phyloP scores from a whole-genome alignment of 2,113 vertebrate genomes.

The Pelmatolapia mariae region DNA sequence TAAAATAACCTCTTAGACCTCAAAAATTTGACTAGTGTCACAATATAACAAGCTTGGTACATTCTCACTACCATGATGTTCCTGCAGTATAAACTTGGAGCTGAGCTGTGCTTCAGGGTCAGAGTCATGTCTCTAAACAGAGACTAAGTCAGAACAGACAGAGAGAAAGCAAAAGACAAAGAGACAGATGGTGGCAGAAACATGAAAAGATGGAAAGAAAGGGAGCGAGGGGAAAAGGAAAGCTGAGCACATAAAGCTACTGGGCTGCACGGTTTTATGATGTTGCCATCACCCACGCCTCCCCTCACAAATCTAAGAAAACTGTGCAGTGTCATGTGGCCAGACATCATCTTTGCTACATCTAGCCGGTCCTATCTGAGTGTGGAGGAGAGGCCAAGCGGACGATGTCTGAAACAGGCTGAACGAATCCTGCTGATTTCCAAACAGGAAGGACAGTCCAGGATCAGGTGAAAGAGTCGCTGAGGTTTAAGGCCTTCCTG shows the following conservation, averaged over 20 bases:
- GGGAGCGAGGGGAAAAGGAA: background rate
- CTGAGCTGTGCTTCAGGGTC: background rate
- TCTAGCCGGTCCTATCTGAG: background rate
- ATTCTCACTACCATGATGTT: background rate
- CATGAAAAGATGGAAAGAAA: background rate
- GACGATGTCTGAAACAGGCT: background rate
- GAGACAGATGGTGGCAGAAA: background rate
- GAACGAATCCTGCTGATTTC: background rate
- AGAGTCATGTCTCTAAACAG: background rate
- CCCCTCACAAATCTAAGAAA: background rate
- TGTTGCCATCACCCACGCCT: background rate
- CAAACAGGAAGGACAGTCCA: background rate
- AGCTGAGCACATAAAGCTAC: background rate
- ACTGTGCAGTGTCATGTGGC: background rate
- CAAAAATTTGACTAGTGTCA: background rate
- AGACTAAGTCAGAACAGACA: background rate
- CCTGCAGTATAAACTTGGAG: background rate
- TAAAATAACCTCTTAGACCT: background rate
- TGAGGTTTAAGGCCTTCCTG: constrained; percentile 15
- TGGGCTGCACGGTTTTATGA: background rate
- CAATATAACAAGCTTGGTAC: background rate
- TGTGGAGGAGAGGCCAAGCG: background rate
- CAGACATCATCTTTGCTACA: background rate
- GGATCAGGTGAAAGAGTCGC: background rate
- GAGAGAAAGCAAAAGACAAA: background rate